Percentiles rank a stretch among this genome's conserved stretches.
Evolutionary conservation across 1,140 invertebrate genomes (phyloP).

Genomic region (Drosophila punjabiensis): DNA sequence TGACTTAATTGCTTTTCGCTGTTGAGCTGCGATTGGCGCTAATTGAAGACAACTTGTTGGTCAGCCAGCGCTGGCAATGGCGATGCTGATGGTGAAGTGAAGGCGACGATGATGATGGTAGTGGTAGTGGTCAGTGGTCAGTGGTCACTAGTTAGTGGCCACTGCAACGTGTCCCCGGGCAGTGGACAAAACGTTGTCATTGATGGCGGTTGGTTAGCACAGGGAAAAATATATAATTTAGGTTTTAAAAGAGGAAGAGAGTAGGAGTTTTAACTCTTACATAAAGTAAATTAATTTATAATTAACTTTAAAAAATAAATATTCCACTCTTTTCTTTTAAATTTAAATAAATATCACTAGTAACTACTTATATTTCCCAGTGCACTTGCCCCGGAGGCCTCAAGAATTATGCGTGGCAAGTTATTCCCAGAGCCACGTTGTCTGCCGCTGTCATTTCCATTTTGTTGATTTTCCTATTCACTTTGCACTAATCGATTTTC

Average conservation of each 20-base stretch:
- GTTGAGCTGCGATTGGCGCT: conserved; percentile 76
- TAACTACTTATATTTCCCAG: not conserved
- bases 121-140: conserved; percentile 13
- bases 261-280: accelerated
- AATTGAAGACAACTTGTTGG: conserved; percentile 78
- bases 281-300: not conserved
- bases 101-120: conserved; percentile 3
- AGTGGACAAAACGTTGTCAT: conserved; percentile 57
- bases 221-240: conserved; percentile 4
- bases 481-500: conserved; percentile 71
- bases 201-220: conserved; percentile 15
- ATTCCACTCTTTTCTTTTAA: not conserved
- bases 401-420: conserved; percentile 54
- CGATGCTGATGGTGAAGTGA: conserved; percentile 11
- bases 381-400: conserved; percentile 16
- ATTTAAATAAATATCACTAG: not conserved
- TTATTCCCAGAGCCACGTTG: conserved; percentile 21
- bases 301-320: too few species aligned
- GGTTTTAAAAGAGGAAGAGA: not conserved
- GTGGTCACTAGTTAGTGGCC: conserved; percentile 18
- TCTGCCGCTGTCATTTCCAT: conserved; percentile 47
- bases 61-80: conserved; percentile 14
- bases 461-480: conserved; percentile 53
- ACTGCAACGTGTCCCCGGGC: conserved; percentile 52
- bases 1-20: conserved; percentile 81